phyloP scores from a whole-genome alignment of 2,113 vertebrate genomes.

The Leucopsar rothschildi region DNA sequence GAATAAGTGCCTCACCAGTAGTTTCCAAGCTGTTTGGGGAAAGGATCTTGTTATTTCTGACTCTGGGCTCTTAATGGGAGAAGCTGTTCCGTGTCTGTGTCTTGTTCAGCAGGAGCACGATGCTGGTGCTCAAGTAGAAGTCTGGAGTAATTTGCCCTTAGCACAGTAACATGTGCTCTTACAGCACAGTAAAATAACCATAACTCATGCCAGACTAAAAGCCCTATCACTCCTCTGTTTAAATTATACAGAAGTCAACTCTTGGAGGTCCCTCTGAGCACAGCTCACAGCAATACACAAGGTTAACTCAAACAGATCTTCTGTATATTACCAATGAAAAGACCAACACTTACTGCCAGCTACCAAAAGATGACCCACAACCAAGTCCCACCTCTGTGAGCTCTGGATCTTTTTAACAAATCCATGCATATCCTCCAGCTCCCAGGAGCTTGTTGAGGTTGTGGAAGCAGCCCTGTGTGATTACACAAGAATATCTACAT shows the following conservation, averaged over 20 bases:
- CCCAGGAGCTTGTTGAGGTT: background rate
- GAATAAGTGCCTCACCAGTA: background rate
- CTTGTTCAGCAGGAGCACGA: background rate
- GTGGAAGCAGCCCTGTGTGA: background rate
- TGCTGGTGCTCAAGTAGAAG: background rate
- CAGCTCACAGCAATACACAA: background rate
- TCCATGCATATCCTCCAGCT: background rate
- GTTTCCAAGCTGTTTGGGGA: background rate
- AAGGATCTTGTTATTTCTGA: conserved; percentile 8
- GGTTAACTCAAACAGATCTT: background rate
- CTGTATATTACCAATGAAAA: background rate
- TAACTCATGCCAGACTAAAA: conserved; percentile 21
- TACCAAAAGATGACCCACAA: background rate
- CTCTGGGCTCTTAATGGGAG: background rate
- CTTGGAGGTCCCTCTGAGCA: conserved; percentile 29
- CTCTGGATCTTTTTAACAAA: background rate
- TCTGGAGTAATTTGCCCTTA: background rate
- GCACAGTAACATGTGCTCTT: background rate
- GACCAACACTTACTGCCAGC: background rate
- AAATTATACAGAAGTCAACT: conserved; percentile 27
- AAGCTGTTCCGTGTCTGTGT: background rate
- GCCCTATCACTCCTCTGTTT: background rate
- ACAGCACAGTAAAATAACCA: background rate
- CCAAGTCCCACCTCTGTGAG: background rate
- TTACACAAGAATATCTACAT: background rate